These are phyloP conservation scores for Rhinichthys klamathensis DNA, from an alignment of 2,113 vertebrate species.

Conservation along the genomic window DNA sequence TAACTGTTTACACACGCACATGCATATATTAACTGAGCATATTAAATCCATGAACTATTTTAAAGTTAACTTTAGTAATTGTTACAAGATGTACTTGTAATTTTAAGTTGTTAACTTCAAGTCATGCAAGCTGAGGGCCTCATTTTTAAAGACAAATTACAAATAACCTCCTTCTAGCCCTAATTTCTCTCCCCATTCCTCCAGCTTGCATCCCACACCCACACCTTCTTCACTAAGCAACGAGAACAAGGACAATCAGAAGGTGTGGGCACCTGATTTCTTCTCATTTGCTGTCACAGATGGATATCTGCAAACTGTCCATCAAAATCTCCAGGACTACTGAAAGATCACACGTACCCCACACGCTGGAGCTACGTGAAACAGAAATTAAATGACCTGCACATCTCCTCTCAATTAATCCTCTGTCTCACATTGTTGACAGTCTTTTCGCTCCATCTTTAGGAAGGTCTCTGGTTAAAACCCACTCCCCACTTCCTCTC, in stretches of 20 bases:
- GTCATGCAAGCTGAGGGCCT: neutral
- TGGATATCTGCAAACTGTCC: conserved; percentile 42
- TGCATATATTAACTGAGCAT: no score
- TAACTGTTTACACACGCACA: no score
- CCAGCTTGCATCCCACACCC: conserved; percentile 2
- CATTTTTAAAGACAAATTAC: neutral
- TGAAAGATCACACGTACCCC: conserved; percentile 32
- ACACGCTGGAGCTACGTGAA: conserved; percentile 30
- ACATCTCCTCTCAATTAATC: conserved; percentile 39
- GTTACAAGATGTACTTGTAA: neutral
- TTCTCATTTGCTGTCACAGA: conserved; percentile 30
- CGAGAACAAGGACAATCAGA: conserved; percentile 26
- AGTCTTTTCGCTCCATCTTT: conserved; percentile 9
- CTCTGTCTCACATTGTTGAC: conserved; percentile 9
- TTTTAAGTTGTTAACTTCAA: neutral
- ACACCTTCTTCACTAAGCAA: conserved; percentile 6
- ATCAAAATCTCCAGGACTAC: conserved; percentile 36
- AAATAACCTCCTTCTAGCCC: neutral
- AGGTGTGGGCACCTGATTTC: conserved; percentile 16
- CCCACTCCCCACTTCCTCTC: conserved; percentile 2
- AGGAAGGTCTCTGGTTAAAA: conserved; percentile 1
- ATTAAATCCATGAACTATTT: no score
- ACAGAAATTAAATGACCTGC: conserved; percentile 46
- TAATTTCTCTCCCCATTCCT: neutral
- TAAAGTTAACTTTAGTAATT: neutral